A percentile compares a stretch with the other conserved stretches of the same genome.
Evolutionary conservation across 1,140 invertebrate species (phyloP).

Genomic region (Leptoteleia sp.): DNA sequence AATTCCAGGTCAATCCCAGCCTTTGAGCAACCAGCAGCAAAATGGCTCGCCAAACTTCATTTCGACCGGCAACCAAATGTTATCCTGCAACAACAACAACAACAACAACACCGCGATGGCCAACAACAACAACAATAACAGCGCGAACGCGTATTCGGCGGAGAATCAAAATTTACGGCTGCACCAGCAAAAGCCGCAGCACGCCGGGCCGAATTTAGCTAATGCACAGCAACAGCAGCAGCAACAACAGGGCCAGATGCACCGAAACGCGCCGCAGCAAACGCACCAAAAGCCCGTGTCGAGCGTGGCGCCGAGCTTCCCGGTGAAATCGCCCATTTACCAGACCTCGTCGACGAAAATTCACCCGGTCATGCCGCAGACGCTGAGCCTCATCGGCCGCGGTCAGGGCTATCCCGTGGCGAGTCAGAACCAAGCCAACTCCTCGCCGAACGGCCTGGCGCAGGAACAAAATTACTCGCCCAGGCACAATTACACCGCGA

Average conservation of each 20-base stretch:
- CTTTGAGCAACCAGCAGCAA: constrained; percentile 72
- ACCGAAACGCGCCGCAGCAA: constrained; percentile 69
- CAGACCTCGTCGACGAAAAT: constrained; percentile 91
- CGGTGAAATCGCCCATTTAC: constrained; percentile 88
- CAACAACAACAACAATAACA: constrained; percentile 67
- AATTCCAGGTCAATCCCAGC: constrained; percentile 76
- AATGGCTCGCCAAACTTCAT: constrained; percentile 70
- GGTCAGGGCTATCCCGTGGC: constrained; percentile 74
- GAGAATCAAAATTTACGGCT: constrained; percentile 73
- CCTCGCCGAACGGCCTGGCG: constrained; percentile 41
- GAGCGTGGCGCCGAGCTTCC: constrained; percentile 88
- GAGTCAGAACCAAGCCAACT: constrained; percentile 58
- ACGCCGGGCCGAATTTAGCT: constrained; percentile 33
- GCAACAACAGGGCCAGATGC: constrained; percentile 64
- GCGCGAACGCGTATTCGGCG: constrained; percentile 59
- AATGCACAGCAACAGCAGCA: constrained; percentile 56
- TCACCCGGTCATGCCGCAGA: constrained; percentile 89
- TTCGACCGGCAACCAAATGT: constrained; percentile 55
- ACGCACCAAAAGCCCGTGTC: constrained; percentile 88
- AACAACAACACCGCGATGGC: constrained; percentile 65
- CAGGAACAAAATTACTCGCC: constrained; percentile 71
- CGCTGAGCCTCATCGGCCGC: constrained; percentile 81
- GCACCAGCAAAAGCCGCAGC: constrained; percentile 65
- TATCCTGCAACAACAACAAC: constrained; percentile 70
- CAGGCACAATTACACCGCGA: constrained; percentile 68